These are phyloP conservation scores for Nycteola revayana DNA, from an alignment of 2,888 invertebrate genomes.

Conservation along the genomic window DNA sequence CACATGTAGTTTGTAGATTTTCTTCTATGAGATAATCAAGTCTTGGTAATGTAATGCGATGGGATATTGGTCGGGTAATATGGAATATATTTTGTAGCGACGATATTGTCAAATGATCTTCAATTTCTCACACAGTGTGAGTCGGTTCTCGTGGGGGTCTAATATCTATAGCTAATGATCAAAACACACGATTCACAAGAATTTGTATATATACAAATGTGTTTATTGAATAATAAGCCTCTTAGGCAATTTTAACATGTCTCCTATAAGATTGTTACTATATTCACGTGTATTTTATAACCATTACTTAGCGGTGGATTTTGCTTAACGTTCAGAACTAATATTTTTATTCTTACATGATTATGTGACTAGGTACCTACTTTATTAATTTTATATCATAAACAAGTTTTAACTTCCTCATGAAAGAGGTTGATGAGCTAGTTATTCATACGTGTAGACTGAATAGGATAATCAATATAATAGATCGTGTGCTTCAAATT, in stretches of 20 bases:
- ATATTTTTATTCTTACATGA: too few species aligned
- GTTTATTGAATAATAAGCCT: constrained; percentile 66
- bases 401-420: too few species aligned
- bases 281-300: constrained; percentile 49
- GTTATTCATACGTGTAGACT: too few species aligned
- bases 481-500: too few species aligned
- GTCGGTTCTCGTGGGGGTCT: constrained; percentile 60
- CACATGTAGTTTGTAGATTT: constrained; percentile 34
- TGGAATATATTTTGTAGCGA: constrained; percentile 50
- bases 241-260: constrained; percentile 56
- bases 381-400: too few species aligned
- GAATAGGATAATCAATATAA: too few species aligned
- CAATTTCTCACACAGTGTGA: constrained; percentile 72
- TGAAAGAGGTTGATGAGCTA: too few species aligned
- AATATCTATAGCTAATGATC: constrained; percentile 68
- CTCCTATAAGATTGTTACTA: constrained; percentile 47
- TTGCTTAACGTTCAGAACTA: constrained; percentile 37
- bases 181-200: constrained; percentile 60
- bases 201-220: constrained; percentile 60
- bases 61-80: constrained; percentile 48
- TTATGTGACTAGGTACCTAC: too few species aligned
- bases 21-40: constrained; percentile 50
- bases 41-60: constrained; percentile 47
- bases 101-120: constrained; percentile 66
- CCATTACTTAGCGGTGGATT: constrained; percentile 39